phyloP scores from a whole-genome alignment of 1,140 invertebrate species.

The Drosophila tani region DNA sequence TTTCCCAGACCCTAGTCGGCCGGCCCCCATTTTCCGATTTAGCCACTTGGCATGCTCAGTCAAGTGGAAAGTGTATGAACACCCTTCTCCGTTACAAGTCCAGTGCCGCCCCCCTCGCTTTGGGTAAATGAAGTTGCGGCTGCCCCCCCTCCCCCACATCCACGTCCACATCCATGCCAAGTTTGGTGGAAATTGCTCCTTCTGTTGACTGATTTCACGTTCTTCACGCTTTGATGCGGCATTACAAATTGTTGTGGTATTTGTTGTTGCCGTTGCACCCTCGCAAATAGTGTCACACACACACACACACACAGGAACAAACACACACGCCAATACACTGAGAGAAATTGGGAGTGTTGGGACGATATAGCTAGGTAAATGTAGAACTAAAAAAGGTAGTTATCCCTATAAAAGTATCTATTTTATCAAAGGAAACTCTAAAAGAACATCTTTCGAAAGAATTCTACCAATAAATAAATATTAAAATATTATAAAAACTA shows the following conservation, averaged over 20 bases:
- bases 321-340: conserved; percentile 9
- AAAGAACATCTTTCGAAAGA: too few relatives aligned
- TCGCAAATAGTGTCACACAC: conserved; percentile 46
- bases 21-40: conserved; percentile 24
- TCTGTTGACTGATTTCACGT: conserved; percentile 47
- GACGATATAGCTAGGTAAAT: neutral
- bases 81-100: conserved; percentile 6
- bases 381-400: too few relatives aligned
- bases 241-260: conserved; percentile 58
- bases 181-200: conserved; percentile 36
- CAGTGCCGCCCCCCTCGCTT: conserved; percentile 12
- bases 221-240: conserved; percentile 53
- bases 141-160: neutral
- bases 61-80: conserved; percentile 44
- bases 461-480: too few relatives aligned
- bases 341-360: neutral
- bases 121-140: conserved; percentile 34
- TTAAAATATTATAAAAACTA: too few relatives aligned
- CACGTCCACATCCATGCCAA: neutral
- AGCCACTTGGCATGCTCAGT: conserved; percentile 52
- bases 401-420: too few relatives aligned
- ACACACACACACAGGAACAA: conserved; percentile 4
- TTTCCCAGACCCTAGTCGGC: neutral
- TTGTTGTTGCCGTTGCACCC: conserved; percentile 49
- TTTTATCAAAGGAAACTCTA: too few relatives aligned